phyloP scores from a whole-genome alignment of 2,113 vertebrate genomes.

The Pimephales promelas region DNA sequence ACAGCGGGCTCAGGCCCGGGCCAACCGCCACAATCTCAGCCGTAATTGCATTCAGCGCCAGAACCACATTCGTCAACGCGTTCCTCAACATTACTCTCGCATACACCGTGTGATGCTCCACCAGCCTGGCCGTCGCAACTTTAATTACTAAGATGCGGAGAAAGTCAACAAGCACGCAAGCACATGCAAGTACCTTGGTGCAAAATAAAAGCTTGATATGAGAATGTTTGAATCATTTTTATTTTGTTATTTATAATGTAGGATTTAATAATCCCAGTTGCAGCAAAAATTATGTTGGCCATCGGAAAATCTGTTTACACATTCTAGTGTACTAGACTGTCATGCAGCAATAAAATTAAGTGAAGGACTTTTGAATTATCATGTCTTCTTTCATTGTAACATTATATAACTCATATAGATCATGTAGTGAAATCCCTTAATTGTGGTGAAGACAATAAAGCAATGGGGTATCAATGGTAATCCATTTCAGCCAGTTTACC shows the following conservation, averaged over 20 bases:
- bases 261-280: neutral
- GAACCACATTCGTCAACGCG: constrained; percentile 80
- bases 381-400: neutral
- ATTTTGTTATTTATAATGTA: constrained; percentile 1
- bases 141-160: constrained; percentile 78
- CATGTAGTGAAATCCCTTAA: neutral
- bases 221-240: constrained; percentile 12
- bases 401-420: neutral
- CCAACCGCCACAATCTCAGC: constrained; percentile 72
- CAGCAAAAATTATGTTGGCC: constrained; percentile 18
- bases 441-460: neutral
- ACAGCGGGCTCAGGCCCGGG: constrained; percentile 79
- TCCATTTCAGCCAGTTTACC: neutral
- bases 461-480: neutral
- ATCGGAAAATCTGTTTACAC: neutral
- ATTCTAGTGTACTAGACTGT: constrained; percentile 8
- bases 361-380: neutral
- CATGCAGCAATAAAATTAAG: constrained; percentile 20
- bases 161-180: neutral
- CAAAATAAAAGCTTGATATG: constrained; percentile 30
- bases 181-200: neutral
- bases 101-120: constrained; percentile 79
- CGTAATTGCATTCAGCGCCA: constrained; percentile 86
- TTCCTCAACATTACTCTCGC: constrained; percentile 67
- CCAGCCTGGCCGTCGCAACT: constrained; percentile 87